Percentiles rank a stretch among this genome's conserved stretches.
phyloP scores from a whole-genome alignment of 2,888 invertebrate species.

The Polylopha cassiicola region DNA sequence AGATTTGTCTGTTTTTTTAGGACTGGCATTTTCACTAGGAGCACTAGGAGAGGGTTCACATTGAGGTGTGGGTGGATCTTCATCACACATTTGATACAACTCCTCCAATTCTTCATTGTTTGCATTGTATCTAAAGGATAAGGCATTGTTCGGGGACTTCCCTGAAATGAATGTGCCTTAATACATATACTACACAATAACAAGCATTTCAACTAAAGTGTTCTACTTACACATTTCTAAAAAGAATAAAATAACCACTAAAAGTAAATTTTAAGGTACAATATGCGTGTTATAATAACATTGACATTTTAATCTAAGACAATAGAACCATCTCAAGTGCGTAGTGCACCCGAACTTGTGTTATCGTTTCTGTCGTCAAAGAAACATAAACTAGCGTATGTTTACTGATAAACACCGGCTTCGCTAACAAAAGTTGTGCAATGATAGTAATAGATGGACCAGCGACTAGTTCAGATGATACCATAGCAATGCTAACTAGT shows the following conservation, averaged over 20 bases:
- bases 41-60: conserved; percentile 53
- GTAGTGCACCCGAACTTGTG: conserved; percentile 30
- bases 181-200: conserved; percentile 7
- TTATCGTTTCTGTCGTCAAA: conserved; percentile 57
- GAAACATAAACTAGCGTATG: conserved; percentile 32
- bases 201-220: conserved; percentile 5
- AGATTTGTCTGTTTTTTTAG: conserved; percentile 64
- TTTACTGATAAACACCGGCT: conserved; percentile 20
- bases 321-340: conserved; percentile 25
- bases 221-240: conserved; percentile 20
- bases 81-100: conserved; percentile 79
- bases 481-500: conserved; percentile 4
- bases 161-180: conserved; percentile 41
- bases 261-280: not conserved
- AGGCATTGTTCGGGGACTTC: conserved; percentile 66
- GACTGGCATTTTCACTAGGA: conserved; percentile 59
- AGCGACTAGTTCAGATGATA: conserved; percentile 1
- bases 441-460: conserved; percentile 1
- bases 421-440: conserved; percentile 17
- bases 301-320: conserved; percentile 8
- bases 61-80: conserved; percentile 71
- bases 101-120: conserved; percentile 86
- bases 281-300: conserved; percentile 5
- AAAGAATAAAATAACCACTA: conserved; percentile 9
- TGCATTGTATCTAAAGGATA: conserved; percentile 85